Conservation (phyloP, 2,113 vertebrate genomes). For the Emberiza fucata region DNA sequence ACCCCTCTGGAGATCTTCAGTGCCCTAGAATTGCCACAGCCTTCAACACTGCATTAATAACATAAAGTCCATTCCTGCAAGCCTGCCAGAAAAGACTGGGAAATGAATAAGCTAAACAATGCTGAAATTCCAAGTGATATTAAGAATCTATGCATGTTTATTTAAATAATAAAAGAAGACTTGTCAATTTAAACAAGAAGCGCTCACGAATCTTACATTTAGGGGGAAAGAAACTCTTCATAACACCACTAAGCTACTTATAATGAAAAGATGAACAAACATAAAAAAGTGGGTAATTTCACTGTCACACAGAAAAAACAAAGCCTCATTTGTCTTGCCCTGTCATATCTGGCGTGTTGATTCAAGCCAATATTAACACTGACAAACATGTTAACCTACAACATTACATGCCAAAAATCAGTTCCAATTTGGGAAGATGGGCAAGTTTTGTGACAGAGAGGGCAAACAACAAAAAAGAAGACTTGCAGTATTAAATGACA, state of each 20-base stretch:
- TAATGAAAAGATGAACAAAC: slow-evolving; percentile 59
- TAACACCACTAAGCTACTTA: slow-evolving; percentile 64
- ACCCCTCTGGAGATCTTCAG: slow-evolving; percentile 46
- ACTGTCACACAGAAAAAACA: slow-evolving; percentile 32
- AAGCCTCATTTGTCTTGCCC: slow-evolving; percentile 50
- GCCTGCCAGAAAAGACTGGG: slow-evolving; percentile 64
- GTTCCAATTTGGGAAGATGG: neutral
- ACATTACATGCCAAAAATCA: neutral
- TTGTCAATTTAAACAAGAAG: slow-evolving; percentile 63
- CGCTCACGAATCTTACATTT: slow-evolving; percentile 22
- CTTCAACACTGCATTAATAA: slow-evolving; percentile 55
- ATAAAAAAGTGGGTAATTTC: slow-evolving; percentile 20
- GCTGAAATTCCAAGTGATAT: slow-evolving; percentile 69
- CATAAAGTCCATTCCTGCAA: slow-evolving; percentile 39
- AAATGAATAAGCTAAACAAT: slow-evolving; percentile 71
- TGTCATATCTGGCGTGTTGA: slow-evolving; percentile 1
- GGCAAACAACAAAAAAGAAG: neutral
- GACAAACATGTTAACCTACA: slow-evolving; percentile 22
- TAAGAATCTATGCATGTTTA: slow-evolving; percentile 65
- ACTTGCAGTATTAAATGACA: neutral
- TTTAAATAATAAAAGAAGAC: slow-evolving; percentile 68
- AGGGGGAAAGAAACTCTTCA: slow-evolving; percentile 1
- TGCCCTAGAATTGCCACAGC: slow-evolving; percentile 53
- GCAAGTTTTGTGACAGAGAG: neutral
- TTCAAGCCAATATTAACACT: slow-evolving; percentile 42